phyloP scores from a whole-genome alignment of 2,797 vertebrate genomes.

The Pyrocephalus nanus region DNA sequence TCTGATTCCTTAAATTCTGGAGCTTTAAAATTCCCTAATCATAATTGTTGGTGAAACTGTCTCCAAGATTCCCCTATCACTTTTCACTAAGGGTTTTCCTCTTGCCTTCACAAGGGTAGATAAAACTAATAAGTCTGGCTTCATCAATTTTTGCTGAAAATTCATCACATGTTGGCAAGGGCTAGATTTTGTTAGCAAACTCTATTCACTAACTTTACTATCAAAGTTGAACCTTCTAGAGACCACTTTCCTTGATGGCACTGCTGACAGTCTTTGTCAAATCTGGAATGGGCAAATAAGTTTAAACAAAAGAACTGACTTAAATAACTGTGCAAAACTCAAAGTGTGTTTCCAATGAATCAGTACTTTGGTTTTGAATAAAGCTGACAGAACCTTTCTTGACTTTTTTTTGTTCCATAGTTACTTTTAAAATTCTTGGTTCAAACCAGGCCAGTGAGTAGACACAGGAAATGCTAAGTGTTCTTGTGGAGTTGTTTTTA shows the following conservation, averaged over 20 bases:
- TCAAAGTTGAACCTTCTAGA: not conserved
- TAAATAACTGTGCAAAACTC: not conserved
- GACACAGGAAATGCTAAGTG: slow-evolving; percentile 20
- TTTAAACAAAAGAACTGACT: not conserved
- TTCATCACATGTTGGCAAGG: not conserved
- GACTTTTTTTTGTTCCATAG: not conserved
- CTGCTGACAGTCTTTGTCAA: not conserved
- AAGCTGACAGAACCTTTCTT: not conserved
- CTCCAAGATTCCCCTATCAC: not conserved
- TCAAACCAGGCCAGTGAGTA: not conserved
- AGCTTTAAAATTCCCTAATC: not conserved
- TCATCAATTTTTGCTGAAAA: slow-evolving; percentile 8
- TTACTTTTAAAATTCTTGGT: not conserved
- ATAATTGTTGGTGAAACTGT: not conserved
- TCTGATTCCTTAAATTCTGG: not conserved
- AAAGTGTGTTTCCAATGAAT: not conserved
- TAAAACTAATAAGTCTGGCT: not conserved
- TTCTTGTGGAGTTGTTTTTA: not conserved
- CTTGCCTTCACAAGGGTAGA: not conserved
- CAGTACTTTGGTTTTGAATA: not conserved
- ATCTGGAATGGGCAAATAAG: not conserved
- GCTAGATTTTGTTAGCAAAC: not conserved
- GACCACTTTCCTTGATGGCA: not conserved
- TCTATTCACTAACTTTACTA: not conserved
- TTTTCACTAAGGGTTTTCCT: not conserved